Evolutionary conservation across 2,113 vertebrate genomes (phyloP), one percentile per base, ranked within the genome.

Genomic region (Silurus meridionalis): DNA sequence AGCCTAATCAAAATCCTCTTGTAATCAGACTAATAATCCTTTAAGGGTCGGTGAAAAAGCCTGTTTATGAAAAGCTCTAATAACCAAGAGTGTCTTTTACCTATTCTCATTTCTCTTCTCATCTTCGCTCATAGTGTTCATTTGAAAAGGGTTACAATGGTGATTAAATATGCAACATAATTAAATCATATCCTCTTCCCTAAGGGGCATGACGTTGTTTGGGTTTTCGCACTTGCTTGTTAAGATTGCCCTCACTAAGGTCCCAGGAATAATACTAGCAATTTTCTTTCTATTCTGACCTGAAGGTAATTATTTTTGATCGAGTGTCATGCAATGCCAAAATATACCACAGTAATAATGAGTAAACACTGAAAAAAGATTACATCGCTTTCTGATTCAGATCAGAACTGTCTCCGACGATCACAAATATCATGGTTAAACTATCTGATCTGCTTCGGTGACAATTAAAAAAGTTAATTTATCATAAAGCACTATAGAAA

Each of bases 21-120:
- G 71, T 86, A 88, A 89, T 90, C 87, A 87, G 78, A 74, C 86
- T 82, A 88, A 89, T 88, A 90, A 86, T 83, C 80, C 25, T 88
- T 85, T 88, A 85, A 80, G 46, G 80, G 77, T 77, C 55, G 37
- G 83, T 78, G 84, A 60, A 64, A 85, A 89, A 69, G 57, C 61
- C 57, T 75, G 72, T 75, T 75, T 72, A 85, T 86, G 78, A 85
- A 83, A 85, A 80, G 82, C 63, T 19, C 74, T 81, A 90, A 90
- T 90, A 90, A 84, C 86, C 71, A 82, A 81, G 57, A 66, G 78
- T 84, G 66, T 69, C 21, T 48, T 88, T 63, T 66, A 60, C 25
- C 53, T 17, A 28, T 74, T 82, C 52, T 82, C 77, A 6, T 52
- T 74, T 82, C 53, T 74, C 64, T 82, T 84, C 64, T 60, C 37